Percentiles rank a stretch among this genome's conserved stretches.
Conservation (phyloP, 2,113 vertebrate species). For the Lophochroa leadbeateri region DNA sequence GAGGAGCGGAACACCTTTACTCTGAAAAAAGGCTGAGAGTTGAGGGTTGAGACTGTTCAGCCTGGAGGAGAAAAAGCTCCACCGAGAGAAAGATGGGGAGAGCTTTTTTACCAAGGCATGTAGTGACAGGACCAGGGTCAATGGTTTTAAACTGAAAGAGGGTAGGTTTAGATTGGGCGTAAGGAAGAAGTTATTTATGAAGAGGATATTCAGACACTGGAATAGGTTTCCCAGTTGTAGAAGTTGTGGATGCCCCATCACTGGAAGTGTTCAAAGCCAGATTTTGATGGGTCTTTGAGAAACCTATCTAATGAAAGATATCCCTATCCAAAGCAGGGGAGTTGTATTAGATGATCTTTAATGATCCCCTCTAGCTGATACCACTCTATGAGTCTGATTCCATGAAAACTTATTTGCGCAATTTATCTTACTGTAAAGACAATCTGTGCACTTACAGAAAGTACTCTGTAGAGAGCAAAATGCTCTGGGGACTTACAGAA, state of each 20-base stretch:
- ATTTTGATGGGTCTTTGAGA: not conserved
- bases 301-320: not conserved
- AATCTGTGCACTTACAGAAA: not conserved
- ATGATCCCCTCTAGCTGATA: not conserved
- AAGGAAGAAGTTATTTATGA: not conserved
- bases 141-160: not conserved
- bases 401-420: not conserved
- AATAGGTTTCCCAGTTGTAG: not conserved
- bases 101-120: not conserved
- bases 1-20: not conserved
- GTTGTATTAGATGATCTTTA: not conserved
- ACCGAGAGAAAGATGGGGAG: not conserved
- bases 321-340: rapidly evolving
- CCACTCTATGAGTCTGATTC: not conserved
- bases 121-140: not conserved
- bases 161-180: not conserved
- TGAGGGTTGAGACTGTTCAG: not conserved
- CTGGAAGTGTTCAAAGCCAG: not conserved
- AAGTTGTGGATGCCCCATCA: not conserved
- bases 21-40: not conserved
- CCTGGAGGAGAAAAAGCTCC: not conserved
- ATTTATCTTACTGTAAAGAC: not conserved
- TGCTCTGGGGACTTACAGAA: not conserved
- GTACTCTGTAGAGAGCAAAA: not conserved
- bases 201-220: not conserved